Percentiles rank a stretch among this genome's conserved stretches.
Evolutionary conservation across 2,888 invertebrate genomes (phyloP).

Genomic region (Parasteatoda lunata): DNA sequence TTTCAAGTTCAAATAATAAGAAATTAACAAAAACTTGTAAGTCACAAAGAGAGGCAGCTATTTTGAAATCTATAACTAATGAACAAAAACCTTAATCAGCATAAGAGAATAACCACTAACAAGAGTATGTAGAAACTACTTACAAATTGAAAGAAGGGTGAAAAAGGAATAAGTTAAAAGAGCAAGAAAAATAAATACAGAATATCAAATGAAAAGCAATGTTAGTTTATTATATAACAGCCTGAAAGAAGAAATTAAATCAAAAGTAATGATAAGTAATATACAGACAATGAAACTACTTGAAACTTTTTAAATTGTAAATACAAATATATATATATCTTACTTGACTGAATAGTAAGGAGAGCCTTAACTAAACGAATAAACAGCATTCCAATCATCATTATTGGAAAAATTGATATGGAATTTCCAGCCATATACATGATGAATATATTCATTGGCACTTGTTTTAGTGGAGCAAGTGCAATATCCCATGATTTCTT

Average conservation of each 20-base stretch:
- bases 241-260: background rate
- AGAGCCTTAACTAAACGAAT: constrained; percentile 96
- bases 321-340: constrained; percentile 67
- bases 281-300: background rate
- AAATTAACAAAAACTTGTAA: no score
- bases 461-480: constrained; percentile 91
- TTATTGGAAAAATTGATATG: constrained; percentile 99
- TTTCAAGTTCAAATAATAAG: no score
- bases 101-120: no score
- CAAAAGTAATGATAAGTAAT: background rate
- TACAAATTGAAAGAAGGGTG: no score
- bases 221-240: no score
- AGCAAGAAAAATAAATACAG: no score
- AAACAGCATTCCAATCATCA: constrained; percentile 99
- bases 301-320: background rate
- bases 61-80: no score
- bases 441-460: constrained; percentile 98
- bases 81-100: no score
- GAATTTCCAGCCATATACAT: constrained; percentile 99
- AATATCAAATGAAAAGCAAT: no score
- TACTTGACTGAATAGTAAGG: constrained; percentile 83
- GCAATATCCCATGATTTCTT: constrained; percentile 96
- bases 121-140: no score
- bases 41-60: no score
- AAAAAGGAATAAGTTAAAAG: no score